These are phyloP conservation scores for Nixonia krombeini DNA, from an alignment of 1,140 invertebrate species.

Conservation along the genomic window DNA sequence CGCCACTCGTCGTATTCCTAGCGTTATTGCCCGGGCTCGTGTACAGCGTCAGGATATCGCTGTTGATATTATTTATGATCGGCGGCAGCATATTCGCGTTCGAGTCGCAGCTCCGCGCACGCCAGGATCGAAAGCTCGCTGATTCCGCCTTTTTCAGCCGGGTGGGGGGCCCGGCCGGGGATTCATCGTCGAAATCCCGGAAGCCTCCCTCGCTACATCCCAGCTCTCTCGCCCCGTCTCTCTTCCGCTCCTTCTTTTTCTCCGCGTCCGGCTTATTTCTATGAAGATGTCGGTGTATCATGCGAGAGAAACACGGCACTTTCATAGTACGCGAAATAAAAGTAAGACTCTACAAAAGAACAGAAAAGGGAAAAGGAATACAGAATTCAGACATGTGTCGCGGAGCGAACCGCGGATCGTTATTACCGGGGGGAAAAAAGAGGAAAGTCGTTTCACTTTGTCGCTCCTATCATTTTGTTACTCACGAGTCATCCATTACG, in stretches of 20 bases:
- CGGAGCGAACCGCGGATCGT: too few species aligned
- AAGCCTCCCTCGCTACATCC: slow-evolving; percentile 1
- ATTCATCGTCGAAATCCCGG: slow-evolving; percentile 21
- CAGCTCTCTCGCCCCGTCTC: neutral
- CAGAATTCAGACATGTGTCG: too few species aligned
- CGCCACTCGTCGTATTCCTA: slow-evolving; percentile 51
- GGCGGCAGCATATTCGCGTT: slow-evolving; percentile 59
- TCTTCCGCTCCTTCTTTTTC: slow-evolving; percentile 1
- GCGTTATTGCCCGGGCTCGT: slow-evolving; percentile 55
- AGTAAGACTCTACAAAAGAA: slow-evolving; percentile 25
- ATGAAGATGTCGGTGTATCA: slow-evolving; percentile 32
- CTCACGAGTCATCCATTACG: too few species aligned
- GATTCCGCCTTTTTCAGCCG: slow-evolving; percentile 18
- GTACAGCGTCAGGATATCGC: slow-evolving; percentile 65
- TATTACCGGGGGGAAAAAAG: too few species aligned
- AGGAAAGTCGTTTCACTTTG: too few species aligned
- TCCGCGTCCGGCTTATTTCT: slow-evolving; percentile 9
- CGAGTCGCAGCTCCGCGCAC: slow-evolving; percentile 25
- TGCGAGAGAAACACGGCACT: slow-evolving; percentile 32
- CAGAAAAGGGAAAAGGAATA: slow-evolving; percentile 7
- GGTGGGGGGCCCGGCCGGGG: slow-evolving; percentile 20
- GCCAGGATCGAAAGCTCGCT: slow-evolving; percentile 27
- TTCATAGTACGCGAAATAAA: slow-evolving; percentile 19
- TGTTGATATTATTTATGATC: slow-evolving; percentile 65
- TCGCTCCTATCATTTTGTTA: too few species aligned